Evolutionary conservation across 2,888 invertebrate species (phyloP).

Genomic region (Caenorhabditis sinica): DNA sequence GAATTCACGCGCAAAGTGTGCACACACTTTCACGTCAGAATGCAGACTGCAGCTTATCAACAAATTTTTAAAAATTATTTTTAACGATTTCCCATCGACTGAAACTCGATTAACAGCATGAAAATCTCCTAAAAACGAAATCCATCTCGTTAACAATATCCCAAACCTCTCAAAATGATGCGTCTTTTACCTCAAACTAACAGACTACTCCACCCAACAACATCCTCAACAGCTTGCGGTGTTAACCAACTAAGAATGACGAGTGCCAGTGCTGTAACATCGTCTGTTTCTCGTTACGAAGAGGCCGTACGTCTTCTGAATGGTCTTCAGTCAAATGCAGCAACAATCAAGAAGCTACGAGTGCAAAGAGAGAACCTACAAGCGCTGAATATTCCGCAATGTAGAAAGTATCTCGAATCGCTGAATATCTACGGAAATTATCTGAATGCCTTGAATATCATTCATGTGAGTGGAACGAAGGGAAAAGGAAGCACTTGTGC

Average conservation of each 20-base stretch:
- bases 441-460: conserved; percentile 87
- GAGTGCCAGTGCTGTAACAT: conserved; percentile 4
- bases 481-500: conserved; percentile 97
- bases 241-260: conserved; percentile 60
- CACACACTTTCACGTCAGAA: conserved; percentile 52
- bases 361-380: conserved; percentile 68
- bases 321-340: conserved; percentile 80
- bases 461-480: conserved; percentile 97
- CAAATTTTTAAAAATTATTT: conserved; percentile 20
- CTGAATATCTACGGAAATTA: conserved; percentile 68
- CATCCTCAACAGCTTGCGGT: conserved; percentile 52
- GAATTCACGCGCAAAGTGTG: conserved; percentile 44
- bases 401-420: conserved; percentile 63
- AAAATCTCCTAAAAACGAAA: not conserved
- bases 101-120: conserved; percentile 35
- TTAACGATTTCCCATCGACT: not conserved
- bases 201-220: conserved; percentile 54
- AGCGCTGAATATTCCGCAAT: conserved; percentile 69
- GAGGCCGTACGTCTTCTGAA: conserved; percentile 79
- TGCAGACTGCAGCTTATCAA: conserved; percentile 35
- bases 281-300: conserved; percentile 43
- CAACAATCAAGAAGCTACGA: conserved; percentile 80
- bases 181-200: conserved; percentile 57
- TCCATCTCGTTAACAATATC: not conserved
- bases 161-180: conserved; percentile 34